A percentile compares a stretch with the other conserved stretches of the same genome.
phyloP scores from a whole-genome alignment of 2,888 invertebrate species.

The Leucozona laternaria region DNA sequence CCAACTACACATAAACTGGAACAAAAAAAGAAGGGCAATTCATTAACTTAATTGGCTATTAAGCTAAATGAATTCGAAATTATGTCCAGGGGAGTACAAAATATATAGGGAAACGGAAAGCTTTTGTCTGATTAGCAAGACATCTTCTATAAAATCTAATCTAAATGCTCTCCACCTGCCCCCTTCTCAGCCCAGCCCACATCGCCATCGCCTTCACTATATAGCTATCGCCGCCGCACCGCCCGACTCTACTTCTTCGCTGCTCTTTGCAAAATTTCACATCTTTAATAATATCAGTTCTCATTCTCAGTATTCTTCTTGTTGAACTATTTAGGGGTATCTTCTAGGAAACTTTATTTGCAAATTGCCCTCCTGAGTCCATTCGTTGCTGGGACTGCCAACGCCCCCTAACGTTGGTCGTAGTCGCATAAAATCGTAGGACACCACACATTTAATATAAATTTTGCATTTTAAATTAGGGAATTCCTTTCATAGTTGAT shows the following conservation, averaged over 20 bases:
- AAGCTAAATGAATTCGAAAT: constrained; percentile 70
- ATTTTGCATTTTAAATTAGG: constrained; percentile 63
- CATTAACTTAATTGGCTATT: constrained; percentile 72
- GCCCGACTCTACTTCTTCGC: not conserved
- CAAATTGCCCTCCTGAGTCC: constrained; percentile 54
- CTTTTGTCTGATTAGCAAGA: constrained; percentile 70
- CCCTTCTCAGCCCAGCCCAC: not conserved
- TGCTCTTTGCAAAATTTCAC: constrained; percentile 15
- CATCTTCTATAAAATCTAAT: constrained; percentile 53
- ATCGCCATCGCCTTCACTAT: too few species aligned
- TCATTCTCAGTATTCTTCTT: constrained; percentile 31
- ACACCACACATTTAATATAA: constrained; percentile 36
- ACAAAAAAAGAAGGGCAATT: constrained; percentile 63
- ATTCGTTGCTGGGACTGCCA: not conserved
- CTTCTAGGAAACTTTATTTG: constrained; percentile 58
- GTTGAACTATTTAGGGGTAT: constrained; percentile 29
- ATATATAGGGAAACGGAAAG: constrained; percentile 42
- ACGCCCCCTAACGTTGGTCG: constrained; percentile 4
- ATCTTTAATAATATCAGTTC: constrained; percentile 53
- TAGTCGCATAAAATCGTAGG: not conserved
- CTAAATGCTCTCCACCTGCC: constrained; percentile 36
- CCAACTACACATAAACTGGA: constrained; percentile 51
- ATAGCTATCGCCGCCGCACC: too few species aligned
- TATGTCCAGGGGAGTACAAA: constrained; percentile 61
- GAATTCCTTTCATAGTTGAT: constrained; percentile 33